Evolutionary conservation across 2,888 invertebrate species (phyloP), one percentile per base, ranked within the genome.

Genomic region (Melieria crassipennis): DNA sequence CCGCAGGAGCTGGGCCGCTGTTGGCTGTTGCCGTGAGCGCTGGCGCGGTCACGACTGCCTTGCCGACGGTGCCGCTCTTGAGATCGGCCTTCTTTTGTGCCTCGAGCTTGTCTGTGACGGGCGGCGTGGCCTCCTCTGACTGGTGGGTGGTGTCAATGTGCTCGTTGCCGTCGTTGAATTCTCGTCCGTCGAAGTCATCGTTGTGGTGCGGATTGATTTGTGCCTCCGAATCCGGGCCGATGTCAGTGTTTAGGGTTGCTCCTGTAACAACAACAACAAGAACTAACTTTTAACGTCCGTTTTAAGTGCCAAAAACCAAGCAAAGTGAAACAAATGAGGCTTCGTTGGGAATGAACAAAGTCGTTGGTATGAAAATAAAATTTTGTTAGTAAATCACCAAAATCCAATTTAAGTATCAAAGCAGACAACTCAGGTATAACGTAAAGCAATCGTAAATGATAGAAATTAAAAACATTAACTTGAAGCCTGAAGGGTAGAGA

Each of bases 251-350:
- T 78, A 89, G 88, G 68, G 89, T 89, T 78, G 89, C 89, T 83
- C 90, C 91, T 91, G 90, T 84, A 89, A 88, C 88, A 86, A 88
- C 90, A 89, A 90, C 89, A 89, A 89, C 89, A 86, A 87, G 86
- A 86, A 87, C 86, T 86, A 86, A 85, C 85, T 83, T 85, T 85
- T 84, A 85, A 83, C 84, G 82, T 78, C 75, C 76, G 77, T 76
- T 69, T 58, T 58, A 10, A 64, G 13, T 63, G 13, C 43, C 48
- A 55, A 50, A 63, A 57, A 67, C 43, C 55, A 61, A 56, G 55
- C 42, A 66, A 57, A 30, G 30, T 30, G 30, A 30, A 30, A 60
- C 63, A n/a, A 73, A 55, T 52, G 30, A 62, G 58, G 52, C 72
- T 52, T 43, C 55, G 10, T 10, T 30, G 55, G 5, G 30, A 67